A percentile compares a stretch with the other conserved stretches of the same genome.
Evolutionary conservation across 2,888 invertebrate genomes (phyloP).

Genomic region (Malthinus seriepunctatus): DNA sequence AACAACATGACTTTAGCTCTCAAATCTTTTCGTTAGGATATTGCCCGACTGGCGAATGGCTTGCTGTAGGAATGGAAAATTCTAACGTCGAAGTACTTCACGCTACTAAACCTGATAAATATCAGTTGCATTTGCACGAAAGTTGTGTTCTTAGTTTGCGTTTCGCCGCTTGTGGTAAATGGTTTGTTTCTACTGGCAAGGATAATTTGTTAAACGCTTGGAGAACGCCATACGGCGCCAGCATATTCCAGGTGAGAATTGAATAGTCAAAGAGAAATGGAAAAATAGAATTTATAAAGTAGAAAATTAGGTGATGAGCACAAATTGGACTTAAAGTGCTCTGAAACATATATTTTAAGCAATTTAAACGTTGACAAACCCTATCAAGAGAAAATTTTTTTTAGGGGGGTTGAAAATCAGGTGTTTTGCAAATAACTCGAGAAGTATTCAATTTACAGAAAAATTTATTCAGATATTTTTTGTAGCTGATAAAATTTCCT

Average conservation of each 20-base stretch:
- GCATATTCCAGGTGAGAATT: constrained; percentile 82
- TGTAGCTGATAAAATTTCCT: too few relatives aligned
- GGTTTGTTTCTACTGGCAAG: constrained; percentile 95
- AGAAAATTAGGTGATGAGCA: too few relatives aligned
- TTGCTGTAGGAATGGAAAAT: constrained; percentile 97
- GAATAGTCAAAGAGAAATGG: too few relatives aligned
- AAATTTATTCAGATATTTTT: too few relatives aligned
- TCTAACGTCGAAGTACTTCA: constrained; percentile 92
- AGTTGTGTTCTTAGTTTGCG: constrained; percentile 91
- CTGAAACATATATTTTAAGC: too few relatives aligned
- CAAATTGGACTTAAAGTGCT: too few relatives aligned
- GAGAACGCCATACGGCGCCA: constrained; percentile 93
- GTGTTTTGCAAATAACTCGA: too few relatives aligned
- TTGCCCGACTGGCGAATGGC: constrained; percentile 94
- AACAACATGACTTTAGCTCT: constrained; percentile 91
- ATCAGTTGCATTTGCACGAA: constrained; percentile 94
- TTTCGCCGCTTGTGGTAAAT: constrained; percentile 93
- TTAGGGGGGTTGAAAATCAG: too few relatives aligned
- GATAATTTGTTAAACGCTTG: constrained; percentile 93
- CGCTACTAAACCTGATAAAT: constrained; percentile 89
- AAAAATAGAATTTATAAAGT: too few relatives aligned
- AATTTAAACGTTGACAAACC: too few relatives aligned
- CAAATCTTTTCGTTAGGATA: constrained; percentile 94
- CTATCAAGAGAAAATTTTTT: too few relatives aligned
- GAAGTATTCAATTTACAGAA: too few relatives aligned